A percentile compares a stretch with the other conserved stretches of the same genome.
These are phyloP conservation scores for Actenoides lindsayi DNA, from an alignment of 2,113 vertebrate genomes.

Conservation along the genomic window DNA sequence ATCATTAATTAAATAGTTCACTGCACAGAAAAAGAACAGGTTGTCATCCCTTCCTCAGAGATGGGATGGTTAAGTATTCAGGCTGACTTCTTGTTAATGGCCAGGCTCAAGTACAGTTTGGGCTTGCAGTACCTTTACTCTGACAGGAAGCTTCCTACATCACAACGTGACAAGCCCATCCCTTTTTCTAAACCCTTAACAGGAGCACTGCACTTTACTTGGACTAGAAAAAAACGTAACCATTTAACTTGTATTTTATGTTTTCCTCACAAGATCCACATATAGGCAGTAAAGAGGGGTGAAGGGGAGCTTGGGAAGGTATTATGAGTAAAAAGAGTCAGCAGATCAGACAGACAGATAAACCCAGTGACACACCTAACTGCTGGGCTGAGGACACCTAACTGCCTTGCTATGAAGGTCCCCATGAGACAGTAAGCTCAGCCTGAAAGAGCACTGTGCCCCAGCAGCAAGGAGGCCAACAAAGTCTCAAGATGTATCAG, in stretches of 20 bases:
- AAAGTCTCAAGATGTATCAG: not conserved
- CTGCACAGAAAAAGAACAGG: not conserved
- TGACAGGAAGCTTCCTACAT: not conserved
- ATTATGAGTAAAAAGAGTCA: not conserved
- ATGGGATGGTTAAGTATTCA: not conserved
- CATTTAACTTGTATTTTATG: not conserved
- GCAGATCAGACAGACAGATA: not conserved
- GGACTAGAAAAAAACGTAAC: not conserved
- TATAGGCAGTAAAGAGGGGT: not conserved
- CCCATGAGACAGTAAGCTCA: not conserved
- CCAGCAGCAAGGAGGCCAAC: rapidly evolving
- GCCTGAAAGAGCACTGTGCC: not conserved
- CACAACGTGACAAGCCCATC: not conserved
- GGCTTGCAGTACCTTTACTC: not conserved
- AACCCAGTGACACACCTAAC: not conserved
- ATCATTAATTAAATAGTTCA: not conserved
- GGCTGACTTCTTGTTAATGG: not conserved
- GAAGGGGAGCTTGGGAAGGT: not conserved
- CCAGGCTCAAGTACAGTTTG: not conserved
- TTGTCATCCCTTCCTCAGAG: not conserved
- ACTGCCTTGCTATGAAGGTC: not conserved
- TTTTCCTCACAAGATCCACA: not conserved
- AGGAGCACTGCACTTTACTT: not conserved
- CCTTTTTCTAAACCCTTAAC: not conserved
- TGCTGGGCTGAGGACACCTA: not conserved